Conservation (phyloP, 2,113 vertebrate genomes). For the Rhadina sibilatrix region DNA sequence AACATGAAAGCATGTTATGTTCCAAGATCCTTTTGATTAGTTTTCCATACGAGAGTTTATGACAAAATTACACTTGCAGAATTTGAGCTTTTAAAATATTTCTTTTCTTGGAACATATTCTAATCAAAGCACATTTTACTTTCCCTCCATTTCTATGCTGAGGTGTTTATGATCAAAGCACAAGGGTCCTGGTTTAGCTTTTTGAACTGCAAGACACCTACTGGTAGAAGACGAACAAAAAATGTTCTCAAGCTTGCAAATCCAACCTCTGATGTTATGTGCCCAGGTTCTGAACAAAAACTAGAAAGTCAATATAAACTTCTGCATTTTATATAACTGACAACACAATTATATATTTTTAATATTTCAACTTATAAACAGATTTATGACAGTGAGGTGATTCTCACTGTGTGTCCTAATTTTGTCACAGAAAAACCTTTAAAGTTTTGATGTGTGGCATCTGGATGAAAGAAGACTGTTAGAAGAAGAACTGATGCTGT, state of each 20-base stretch:
- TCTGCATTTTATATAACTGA: neutral
- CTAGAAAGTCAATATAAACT: neutral
- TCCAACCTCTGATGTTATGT: neutral
- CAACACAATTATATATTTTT: neutral
- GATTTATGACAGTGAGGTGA: neutral
- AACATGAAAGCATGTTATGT: neutral
- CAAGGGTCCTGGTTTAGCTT: neutral
- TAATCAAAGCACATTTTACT: neutral
- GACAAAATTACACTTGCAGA: neutral
- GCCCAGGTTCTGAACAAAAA: neutral
- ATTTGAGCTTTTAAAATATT: neutral
- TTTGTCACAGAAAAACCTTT: neutral
- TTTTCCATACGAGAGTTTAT: neutral
- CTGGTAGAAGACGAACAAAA: neutral
- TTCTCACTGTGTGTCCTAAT: neutral
- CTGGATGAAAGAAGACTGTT: neutral
- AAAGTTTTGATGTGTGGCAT: neutral
- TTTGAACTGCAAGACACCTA: neutral
- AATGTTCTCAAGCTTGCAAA: neutral
- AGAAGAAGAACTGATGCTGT: neutral
- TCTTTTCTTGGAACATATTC: neutral
- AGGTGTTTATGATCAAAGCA: neutral
- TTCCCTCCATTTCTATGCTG: neutral
- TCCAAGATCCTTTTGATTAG: neutral
- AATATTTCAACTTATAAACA: neutral